These are phyloP conservation scores for Collichthys lucidus DNA, from an alignment of 2,113 vertebrate species.

Conservation along the genomic window DNA sequence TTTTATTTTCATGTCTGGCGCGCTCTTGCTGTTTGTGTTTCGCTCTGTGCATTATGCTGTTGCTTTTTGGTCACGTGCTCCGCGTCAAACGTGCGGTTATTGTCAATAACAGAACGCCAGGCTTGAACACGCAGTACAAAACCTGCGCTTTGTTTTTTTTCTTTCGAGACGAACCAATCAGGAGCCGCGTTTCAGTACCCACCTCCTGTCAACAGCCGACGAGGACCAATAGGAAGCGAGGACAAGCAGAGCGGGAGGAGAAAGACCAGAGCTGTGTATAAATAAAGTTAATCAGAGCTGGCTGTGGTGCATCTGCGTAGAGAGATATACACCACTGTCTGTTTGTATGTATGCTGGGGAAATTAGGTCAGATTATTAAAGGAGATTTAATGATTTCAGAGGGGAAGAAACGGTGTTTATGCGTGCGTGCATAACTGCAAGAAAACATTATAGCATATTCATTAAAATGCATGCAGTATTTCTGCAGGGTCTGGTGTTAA, in stretches of 20 bases:
- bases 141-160: neutral
- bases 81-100: neutral
- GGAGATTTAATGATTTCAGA: too few relatives aligned
- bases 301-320: accelerated
- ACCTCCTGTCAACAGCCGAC: conserved; percentile 36
- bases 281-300: neutral
- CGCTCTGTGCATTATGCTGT: too few relatives aligned
- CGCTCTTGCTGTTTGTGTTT: neutral
- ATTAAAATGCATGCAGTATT: neutral
- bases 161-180: conserved; percentile 41
- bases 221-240: conserved; percentile 55
- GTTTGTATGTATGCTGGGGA: neutral
- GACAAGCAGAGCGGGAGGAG: neutral
- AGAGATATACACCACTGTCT: accelerated
- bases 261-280: neutral
- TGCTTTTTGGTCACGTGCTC: neutral
- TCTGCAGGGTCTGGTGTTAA: too few relatives aligned
- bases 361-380: neutral
- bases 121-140: neutral
- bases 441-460: neutral
- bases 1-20: neutral
- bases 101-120: accelerated
- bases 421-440: neutral
- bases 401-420: neutral
- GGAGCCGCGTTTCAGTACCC: neutral